phyloP scores from a whole-genome alignment of 2,888 invertebrate species.

The Trypoxylon attenuatum region DNA sequence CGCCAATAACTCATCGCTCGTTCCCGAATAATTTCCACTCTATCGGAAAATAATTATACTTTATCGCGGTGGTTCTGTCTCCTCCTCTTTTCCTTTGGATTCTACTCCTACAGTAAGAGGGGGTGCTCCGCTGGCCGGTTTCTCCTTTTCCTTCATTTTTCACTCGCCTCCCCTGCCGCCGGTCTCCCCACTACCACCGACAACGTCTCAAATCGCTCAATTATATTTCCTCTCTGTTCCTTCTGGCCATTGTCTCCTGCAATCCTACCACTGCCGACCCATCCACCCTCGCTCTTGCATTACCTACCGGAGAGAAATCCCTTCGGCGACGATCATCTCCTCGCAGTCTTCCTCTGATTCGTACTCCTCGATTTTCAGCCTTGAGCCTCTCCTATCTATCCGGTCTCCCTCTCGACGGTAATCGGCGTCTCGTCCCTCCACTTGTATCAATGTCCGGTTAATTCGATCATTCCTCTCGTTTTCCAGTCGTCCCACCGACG shows the following conservation, averaged over 20 bases:
- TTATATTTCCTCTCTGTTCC: slow-evolving; percentile 65
- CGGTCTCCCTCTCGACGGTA: slow-evolving; percentile 30
- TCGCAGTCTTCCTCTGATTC: slow-evolving; percentile 21
- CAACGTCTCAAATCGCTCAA: slow-evolving; percentile 71
- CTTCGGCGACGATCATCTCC: slow-evolving; percentile 56
- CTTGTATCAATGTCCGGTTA: slow-evolving; percentile 59
- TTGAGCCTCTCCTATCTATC: slow-evolving; percentile 27
- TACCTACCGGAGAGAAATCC: slow-evolving; percentile 42
- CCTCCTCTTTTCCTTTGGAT: slow-evolving; percentile 22
- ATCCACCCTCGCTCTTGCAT: slow-evolving; percentile 47
- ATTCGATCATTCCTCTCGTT: slow-evolving; percentile 59
- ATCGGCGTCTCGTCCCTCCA: slow-evolving; percentile 44
- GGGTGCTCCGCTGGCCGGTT: neutral
- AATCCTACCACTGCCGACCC: slow-evolving; percentile 51
- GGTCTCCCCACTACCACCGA: slow-evolving; percentile 34
- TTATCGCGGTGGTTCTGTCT: slow-evolving; percentile 66
- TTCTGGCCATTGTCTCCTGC: slow-evolving; percentile 53
- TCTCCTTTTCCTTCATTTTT: neutral
- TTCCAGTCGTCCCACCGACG: slow-evolving; percentile 23
- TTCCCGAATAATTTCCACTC: slow-evolving; percentile 74
- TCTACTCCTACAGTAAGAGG: too few species aligned
- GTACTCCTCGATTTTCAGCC: slow-evolving; percentile 42
- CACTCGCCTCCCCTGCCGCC: slow-evolving; percentile 21
- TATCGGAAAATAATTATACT: slow-evolving; percentile 75
- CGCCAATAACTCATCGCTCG: slow-evolving; percentile 72